Base-by-base conservation (phyloP, 2,113 vertebrate species). In the Oostethus manadensis region DNA sequence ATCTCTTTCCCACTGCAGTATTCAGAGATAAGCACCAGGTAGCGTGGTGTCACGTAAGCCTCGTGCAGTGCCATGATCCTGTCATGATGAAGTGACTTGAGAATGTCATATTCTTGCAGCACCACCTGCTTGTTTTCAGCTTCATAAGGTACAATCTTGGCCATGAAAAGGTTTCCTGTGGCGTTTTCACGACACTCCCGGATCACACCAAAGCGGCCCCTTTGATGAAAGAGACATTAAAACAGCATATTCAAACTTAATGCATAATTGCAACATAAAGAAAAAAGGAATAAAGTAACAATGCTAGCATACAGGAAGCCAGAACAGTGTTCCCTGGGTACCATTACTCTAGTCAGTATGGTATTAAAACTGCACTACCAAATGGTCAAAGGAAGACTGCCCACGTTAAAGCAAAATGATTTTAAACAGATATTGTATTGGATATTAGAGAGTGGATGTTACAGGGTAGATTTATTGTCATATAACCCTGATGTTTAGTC, bases 71-170 rank as follows among this genome's bases (percentile, higher is more conserved):
- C 87, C 96, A 99, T 97, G 83, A 99, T 89, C 72, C 91, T 89
- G 49, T 98, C 94, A 0, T 99, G 94, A 68, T 96, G 96, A 54
- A 99, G 90, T 0, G 91, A 92, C 72, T 97, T 96, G 21, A 99
- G 92, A 78, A 99, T 93, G 79, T 99, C 96, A 0, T 99, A 99
- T 56, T 99, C 97, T 84, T 95, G 96, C 46, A 99, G 89, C 54
- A 95, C 94, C 0, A 54, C 74, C 67, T 91, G 92, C 78, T 96
- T 98, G 84, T 78, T 91, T 60, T 98, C 94, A 0, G 87, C 88
- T n/a, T 94, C 94, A 0, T 98, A 98, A 0, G 94, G 94, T 51
- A 99, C 92, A 0, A 99, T 98, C 89, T 99, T 99, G 29, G 97
- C 97, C 90, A 98, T 90, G 42, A 97, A 99, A 1, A 92, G 90